Conservation (phyloP, 2,113 vertebrate genomes). For the Hyperoodon ampullatus region DNA sequence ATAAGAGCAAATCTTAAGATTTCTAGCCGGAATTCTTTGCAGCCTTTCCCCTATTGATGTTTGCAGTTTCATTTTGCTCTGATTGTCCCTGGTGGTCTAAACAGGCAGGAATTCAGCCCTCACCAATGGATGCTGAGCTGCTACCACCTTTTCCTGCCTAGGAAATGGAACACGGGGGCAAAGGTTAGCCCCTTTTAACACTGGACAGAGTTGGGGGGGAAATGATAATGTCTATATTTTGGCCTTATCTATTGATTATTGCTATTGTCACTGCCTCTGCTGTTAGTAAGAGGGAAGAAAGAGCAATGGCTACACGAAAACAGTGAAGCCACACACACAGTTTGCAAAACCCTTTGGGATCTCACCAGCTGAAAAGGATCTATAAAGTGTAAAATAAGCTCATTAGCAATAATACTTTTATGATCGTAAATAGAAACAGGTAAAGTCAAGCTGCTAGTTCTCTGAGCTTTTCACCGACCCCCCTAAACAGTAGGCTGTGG, state of each 20-base stretch:
- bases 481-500: neutral
- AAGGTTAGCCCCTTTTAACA: constrained; percentile 64
- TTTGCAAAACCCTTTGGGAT: constrained; percentile 40
- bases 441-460: constrained; percentile 29
- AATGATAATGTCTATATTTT: constrained; percentile 26
- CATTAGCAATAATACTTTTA: constrained; percentile 65
- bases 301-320: neutral
- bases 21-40: constrained; percentile 71
- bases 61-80: constrained; percentile 76
- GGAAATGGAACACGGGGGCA: constrained; percentile 73
- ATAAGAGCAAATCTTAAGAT: constrained; percentile 67
- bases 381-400: constrained; percentile 65
- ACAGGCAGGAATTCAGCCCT: constrained; percentile 66
- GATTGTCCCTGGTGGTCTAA: constrained; percentile 77
- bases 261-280: constrained; percentile 31
- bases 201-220: constrained; percentile 54
- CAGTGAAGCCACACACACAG: neutral
- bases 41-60: constrained; percentile 42
- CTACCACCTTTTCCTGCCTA: constrained; percentile 64
- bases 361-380: constrained; percentile 29
- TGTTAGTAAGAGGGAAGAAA: constrained; percentile 24
- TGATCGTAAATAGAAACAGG: constrained; percentile 54
- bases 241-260: constrained; percentile 62
- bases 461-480: neutral
- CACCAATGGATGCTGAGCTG: neutral